These are phyloP conservation scores for Tachuris rubrigastra DNA, from an alignment of 2,113 vertebrate species.

Conservation along the genomic window DNA sequence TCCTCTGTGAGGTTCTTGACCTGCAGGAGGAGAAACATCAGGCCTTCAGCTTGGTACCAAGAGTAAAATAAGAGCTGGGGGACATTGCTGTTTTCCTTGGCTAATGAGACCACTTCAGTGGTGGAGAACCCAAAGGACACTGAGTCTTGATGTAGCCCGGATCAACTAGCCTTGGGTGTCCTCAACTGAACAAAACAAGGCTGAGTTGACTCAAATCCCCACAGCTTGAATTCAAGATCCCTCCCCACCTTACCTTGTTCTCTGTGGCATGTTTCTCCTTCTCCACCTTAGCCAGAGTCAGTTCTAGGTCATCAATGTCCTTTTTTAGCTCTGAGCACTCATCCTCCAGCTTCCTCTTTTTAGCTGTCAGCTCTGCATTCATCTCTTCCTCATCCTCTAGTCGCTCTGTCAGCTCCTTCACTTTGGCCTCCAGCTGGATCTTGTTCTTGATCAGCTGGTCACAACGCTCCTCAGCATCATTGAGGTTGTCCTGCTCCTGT, in stretches of 20 bases:
- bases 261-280: not conserved
- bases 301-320: conserved; percentile 85
- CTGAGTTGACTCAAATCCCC: not conserved
- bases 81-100: accelerated
- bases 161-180: not conserved
- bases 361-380: conserved; percentile 90
- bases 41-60: not conserved
- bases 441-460: conserved; percentile 91
- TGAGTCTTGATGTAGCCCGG: not conserved
- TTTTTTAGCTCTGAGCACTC: conserved; percentile 84
- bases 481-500: conserved; percentile 91
- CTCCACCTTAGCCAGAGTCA: conserved; percentile 83
- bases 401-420: conserved; percentile 84
- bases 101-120: not conserved
- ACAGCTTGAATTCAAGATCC: not conserved
- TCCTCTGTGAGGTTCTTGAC: conserved; percentile 19
- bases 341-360: conserved; percentile 90
- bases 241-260: conserved; percentile 17
- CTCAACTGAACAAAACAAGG: not conserved
- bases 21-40: not conserved
- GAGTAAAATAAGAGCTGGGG: not conserved
- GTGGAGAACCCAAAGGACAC: not conserved
- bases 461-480: conserved; percentile 87
- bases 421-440: conserved; percentile 88
- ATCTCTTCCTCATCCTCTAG: conserved; percentile 91